phyloP scores from a whole-genome alignment of 2,797 vertebrate genomes.

The Chaunax sp. region DNA sequence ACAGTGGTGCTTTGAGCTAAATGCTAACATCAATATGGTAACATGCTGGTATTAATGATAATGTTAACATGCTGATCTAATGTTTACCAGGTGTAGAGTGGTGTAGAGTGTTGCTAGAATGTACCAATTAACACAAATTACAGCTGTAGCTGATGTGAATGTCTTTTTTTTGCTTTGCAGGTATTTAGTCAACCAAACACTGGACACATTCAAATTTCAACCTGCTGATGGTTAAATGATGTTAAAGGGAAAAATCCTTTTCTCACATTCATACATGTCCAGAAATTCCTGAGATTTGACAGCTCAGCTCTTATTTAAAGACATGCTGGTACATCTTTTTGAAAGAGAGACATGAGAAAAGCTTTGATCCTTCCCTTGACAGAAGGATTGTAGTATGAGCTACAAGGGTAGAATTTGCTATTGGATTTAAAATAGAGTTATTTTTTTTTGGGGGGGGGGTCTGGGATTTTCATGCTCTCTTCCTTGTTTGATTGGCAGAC shows the following conservation, averaged over 20 bases:
- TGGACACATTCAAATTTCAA: neutral
- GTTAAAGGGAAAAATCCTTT: no score
- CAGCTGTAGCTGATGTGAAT: neutral
- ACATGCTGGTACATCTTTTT: neutral
- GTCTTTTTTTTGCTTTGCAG: neutral
- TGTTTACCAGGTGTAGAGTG: neutral
- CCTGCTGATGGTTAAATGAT: neutral
- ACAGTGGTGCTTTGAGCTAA: no score
- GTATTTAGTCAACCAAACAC: neutral
- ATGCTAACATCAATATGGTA: neutral
- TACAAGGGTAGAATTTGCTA: neutral
- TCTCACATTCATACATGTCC: neutral
- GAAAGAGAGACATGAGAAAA: neutral
- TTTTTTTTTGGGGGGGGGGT: no score
- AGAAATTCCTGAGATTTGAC: conserved; percentile 7
- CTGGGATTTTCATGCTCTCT: conserved; percentile 3
- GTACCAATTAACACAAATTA: neutral
- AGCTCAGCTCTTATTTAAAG: conserved; percentile 17
- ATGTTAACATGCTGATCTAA: no score
- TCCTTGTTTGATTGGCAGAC: conserved; percentile 43
- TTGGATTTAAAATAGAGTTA: no score
- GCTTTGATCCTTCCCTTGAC: neutral
- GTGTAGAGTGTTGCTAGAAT: neutral
- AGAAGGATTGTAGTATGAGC: neutral
- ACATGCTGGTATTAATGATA: neutral